Evolutionary conservation across 1,140 invertebrate species (phyloP), one percentile per base, ranked within the genome.

Genomic region (Conus ventricosus): DNA sequence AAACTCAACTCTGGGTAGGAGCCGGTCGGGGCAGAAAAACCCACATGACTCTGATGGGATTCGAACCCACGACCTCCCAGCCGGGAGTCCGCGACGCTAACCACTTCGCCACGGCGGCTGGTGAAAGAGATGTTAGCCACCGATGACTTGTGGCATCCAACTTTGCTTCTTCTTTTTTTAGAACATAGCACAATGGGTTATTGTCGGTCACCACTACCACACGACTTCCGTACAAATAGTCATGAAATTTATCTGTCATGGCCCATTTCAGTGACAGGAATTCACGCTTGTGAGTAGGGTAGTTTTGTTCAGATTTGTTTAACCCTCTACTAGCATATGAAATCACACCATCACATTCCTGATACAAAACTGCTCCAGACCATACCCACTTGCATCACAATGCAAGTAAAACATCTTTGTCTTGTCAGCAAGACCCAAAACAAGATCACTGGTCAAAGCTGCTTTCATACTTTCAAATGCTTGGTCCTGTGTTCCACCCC

Each of bases 291-390:
- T 91, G 88, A 4, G 89, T 87, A 6, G 87, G 89, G 55, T 89
- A 91, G 80, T 90, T 88, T 11, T 71, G 71, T 67, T 89, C 87
- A 15, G 80, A 60, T 54, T 78, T 78, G 8, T 25, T 84, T 1
- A 90, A 55, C 1, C 85, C 82, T 51, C 88, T 76, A 60, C 90
- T 91, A 10, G 88, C 90, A 89, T 90, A 93, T 1, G 91, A 91
- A 25, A 94, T 90, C 0, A 90, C 60, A 60, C 90, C 88, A 13
- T 92, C 87, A 80, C 90, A 85, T 60, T 76, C 54, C 84, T 94
- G 93, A 27, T 87, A 90, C 25, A 94, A 89, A 1, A 93, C 93
- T 17, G 90, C 91, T 15, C 93, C 15, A 94, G 39, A 5, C 89
- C 91, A 8, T 23, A 11, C 51, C 88, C 85, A 51, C 88, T 90